Conservation (phyloP, 2,113 vertebrate species). For the Polypterus bichir region DNA sequence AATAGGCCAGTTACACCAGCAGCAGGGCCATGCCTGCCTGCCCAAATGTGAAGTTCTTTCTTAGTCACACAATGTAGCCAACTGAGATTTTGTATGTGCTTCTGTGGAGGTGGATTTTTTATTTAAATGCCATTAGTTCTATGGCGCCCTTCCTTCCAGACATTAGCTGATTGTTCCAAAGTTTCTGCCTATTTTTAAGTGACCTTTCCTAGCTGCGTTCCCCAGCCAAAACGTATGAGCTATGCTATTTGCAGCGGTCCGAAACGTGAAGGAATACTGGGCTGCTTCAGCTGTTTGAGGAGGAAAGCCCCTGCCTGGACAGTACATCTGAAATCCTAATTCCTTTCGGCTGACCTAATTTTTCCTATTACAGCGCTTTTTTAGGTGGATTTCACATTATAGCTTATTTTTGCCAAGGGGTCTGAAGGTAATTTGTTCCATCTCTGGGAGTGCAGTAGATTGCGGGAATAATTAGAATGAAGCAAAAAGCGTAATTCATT, state of each 20-base stretch:
- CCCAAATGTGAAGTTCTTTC: too few species aligned
- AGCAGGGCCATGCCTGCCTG: too few species aligned
- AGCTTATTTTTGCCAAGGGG: constrained; percentile 53
- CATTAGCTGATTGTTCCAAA: constrained; percentile 45
- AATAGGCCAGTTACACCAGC: too few species aligned
- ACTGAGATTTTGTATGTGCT: neutral
- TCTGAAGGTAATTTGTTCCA: constrained; percentile 60
- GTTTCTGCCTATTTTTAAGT: constrained; percentile 38
- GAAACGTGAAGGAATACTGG: constrained; percentile 28
- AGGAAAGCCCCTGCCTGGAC: constrained; percentile 49
- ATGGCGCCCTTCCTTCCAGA: constrained; percentile 22
- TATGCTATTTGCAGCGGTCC: constrained; percentile 38
- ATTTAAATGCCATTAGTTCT: constrained; percentile 40
- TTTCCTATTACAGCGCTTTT: constrained; percentile 53
- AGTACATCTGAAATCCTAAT: constrained; percentile 66
- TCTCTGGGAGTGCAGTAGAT: constrained; percentile 40
- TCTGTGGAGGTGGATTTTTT: constrained; percentile 3
- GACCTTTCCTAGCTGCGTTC: constrained; percentile 36
- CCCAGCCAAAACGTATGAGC: constrained; percentile 35
- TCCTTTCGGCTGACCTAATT: constrained; percentile 62
- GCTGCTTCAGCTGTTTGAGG: constrained; percentile 22
- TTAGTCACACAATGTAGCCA: too few species aligned
- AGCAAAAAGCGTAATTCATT: constrained; percentile 32
- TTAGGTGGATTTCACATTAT: constrained; percentile 59
- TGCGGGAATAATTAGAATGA: constrained; percentile 43